These are phyloP conservation scores for Aspidiotus destructor DNA, from an alignment of 2,888 invertebrate species.

Conservation along the genomic window DNA sequence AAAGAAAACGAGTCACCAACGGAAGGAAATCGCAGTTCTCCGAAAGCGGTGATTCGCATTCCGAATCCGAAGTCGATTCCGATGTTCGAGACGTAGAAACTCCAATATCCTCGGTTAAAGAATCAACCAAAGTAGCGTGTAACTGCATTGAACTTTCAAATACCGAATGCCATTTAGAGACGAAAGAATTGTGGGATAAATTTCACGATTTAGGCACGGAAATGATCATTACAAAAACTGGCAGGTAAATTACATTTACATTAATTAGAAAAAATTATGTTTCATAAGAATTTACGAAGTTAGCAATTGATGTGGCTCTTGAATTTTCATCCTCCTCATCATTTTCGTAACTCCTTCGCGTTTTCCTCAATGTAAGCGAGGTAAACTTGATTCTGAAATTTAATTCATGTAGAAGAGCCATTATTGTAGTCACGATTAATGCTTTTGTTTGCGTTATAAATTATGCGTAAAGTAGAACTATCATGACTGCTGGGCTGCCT, in stretches of 20 bases:
- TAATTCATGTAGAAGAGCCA: too few relatives aligned
- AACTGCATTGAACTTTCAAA: slow-evolving; percentile 55
- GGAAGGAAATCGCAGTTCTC: slow-evolving; percentile 17
- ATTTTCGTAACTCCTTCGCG: too few relatives aligned
- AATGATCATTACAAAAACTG: slow-evolving; percentile 40
- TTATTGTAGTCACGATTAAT: too few relatives aligned
- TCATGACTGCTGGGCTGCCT: too few relatives aligned
- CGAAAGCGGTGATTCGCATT: slow-evolving; percentile 24
- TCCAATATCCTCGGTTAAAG: slow-evolving; percentile 19
- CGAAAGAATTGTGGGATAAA: slow-evolving; percentile 50
- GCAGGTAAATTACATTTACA: slow-evolving; percentile 37
- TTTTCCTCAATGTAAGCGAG: too few relatives aligned
- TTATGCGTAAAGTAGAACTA: too few relatives aligned
- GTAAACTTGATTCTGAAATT: too few relatives aligned
- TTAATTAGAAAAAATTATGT: too few relatives aligned
- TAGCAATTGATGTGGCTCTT: too few relatives aligned
- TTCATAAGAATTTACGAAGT: too few relatives aligned
- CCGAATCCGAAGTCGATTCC: slow-evolving; percentile 22
- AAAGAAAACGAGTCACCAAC: slow-evolving; percentile 16
- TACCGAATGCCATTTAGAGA: slow-evolving; percentile 65
- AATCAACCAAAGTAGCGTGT: slow-evolving; percentile 41
- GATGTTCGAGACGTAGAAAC: slow-evolving; percentile 25
- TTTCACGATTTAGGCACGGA: slow-evolving; percentile 39
- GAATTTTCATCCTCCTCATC: too few relatives aligned
- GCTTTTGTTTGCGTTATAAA: too few relatives aligned